A percentile compares a stretch with the other conserved stretches of the same genome.
These are phyloP conservation scores for Lepidostoma basale DNA, from an alignment of 1,140 invertebrate species.

Conservation along the genomic window DNA sequence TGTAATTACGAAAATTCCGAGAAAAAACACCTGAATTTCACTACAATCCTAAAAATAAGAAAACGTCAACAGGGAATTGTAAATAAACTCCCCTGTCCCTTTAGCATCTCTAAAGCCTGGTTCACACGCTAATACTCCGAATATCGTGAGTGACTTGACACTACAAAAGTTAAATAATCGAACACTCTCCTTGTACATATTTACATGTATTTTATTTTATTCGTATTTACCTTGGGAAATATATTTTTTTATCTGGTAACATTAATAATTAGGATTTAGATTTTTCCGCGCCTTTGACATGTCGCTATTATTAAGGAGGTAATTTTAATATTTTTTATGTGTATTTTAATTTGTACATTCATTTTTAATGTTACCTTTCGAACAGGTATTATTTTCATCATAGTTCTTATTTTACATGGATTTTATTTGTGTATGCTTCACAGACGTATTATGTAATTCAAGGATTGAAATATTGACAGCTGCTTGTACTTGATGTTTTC, in stretches of 20 bases:
- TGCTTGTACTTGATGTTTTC: too few species aligned
- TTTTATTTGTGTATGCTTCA: too few species aligned
- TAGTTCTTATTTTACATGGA: too few species aligned
- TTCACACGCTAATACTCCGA: constrained; percentile 2
- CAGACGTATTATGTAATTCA: too few species aligned
- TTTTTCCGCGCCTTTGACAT: neutral
- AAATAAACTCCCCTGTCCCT: constrained; percentile 26
- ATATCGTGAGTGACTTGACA: constrained; percentile 8
- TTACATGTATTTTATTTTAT: too few species aligned
- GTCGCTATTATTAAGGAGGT: constrained; percentile 12
- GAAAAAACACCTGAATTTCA: constrained; percentile 3
- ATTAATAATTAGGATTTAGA: neutral
- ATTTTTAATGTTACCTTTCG: too few species aligned
- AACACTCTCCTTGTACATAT: too few species aligned
- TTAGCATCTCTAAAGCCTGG: constrained; percentile 23
- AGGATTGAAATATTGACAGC: too few species aligned
- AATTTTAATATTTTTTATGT: constrained; percentile 17
- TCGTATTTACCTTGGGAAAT: too few species aligned
- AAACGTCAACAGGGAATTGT: constrained; percentile 25
- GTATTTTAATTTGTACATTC: too few species aligned
- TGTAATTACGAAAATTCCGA: neutral
- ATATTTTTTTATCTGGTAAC: neutral
- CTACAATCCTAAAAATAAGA: constrained; percentile 15
- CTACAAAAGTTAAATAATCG: neutral
- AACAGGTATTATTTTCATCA: too few species aligned